A percentile compares a stretch with the other conserved stretches of the same genome.
Evolutionary conservation across 2,888 invertebrate species (phyloP).

Genomic region (Cephus runcator): DNA sequence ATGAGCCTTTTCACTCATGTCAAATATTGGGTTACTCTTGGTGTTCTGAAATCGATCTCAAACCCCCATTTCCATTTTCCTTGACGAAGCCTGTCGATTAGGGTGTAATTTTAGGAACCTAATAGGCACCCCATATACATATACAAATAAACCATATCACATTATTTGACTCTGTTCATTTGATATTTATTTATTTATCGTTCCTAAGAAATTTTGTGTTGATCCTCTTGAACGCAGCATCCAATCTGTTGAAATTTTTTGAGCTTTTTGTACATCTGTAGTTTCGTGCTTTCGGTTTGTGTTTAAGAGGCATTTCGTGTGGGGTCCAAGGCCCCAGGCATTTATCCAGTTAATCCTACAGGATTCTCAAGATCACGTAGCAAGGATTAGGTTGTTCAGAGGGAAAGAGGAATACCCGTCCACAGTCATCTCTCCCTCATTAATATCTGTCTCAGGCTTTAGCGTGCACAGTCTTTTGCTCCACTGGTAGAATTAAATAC

Average conservation of each 20-base stretch:
- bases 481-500: neutral
- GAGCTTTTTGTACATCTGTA: neutral
- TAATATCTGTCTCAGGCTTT: conserved; percentile 17
- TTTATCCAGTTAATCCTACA: conserved; percentile 39
- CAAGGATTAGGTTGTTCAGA: conserved; percentile 33
- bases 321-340: conserved; percentile 29
- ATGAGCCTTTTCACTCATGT: conserved; percentile 18
- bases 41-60: conserved; percentile 8
- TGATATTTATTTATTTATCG: neutral
- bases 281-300: conserved; percentile 13
- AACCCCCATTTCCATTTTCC: conserved; percentile 17
- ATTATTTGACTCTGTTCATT: neutral
- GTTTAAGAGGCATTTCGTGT: conserved; percentile 33
- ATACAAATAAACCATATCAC: neutral
- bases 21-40: conserved; percentile 27
- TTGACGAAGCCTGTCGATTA: conserved; percentile 8
- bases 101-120: conserved; percentile 17
- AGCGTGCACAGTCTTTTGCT: neutral
- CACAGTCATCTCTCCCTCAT: conserved; percentile 17
- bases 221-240: neutral
- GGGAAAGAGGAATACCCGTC: conserved; percentile 17
- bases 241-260: neutral
- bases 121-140: neutral
- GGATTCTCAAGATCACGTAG: conserved; percentile 44
- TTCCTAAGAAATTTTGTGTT: neutral